Evolutionary conservation across 2,797 vertebrate genomes (phyloP), one percentile per base, ranked within the genome.

Genomic region (Mus caroli): DNA sequence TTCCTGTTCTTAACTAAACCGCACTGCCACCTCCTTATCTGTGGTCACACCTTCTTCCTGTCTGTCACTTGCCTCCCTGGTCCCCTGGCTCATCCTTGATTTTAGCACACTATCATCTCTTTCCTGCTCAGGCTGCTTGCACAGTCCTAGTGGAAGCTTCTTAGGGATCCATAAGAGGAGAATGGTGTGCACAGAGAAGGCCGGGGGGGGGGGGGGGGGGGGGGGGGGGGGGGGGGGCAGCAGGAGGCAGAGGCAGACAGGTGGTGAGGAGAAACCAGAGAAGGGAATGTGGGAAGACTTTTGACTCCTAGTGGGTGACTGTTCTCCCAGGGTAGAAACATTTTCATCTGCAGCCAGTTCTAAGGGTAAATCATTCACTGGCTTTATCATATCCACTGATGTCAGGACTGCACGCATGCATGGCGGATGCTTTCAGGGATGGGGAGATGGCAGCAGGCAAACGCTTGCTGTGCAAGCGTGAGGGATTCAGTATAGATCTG

Each of bases 261-360:
- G 24, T 37, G 28, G 0, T 9, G 7, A 37, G 58, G n/a, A 26
- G 69, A 46, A 46, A 0, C 3, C 1, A 58, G 58, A 90, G 50
- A 67, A 58, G 82, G 15, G 60, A 56, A 19, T 3, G 69, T 52
- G 40, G 79, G 31, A 54, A 14, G 37, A 43, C 31, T 54, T 28
- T 9, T 22, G 60, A 43, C 85, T 91, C 83, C 15, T 46, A 78
- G 90, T 76, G 31, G 26, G 24, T 58, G 92, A 67, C 67, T 78
- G 67, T 86, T 50, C 82, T 85, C 94, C 58, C 43, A 92, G 58
- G 69, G 84, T 14, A 52, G 28, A 79, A 79, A 67, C 31, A 79
- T 91, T 91, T 89, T 83, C 78, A 95, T 80, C 80, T 37, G 64
- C 1, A 75, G 13, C n/a, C 40, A 22, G 80, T 93, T 83, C 87